These are phyloP conservation scores for Microcebus lehilahytsara DNA, from an alignment of 2,113 vertebrate species.

Conservation along the genomic window DNA sequence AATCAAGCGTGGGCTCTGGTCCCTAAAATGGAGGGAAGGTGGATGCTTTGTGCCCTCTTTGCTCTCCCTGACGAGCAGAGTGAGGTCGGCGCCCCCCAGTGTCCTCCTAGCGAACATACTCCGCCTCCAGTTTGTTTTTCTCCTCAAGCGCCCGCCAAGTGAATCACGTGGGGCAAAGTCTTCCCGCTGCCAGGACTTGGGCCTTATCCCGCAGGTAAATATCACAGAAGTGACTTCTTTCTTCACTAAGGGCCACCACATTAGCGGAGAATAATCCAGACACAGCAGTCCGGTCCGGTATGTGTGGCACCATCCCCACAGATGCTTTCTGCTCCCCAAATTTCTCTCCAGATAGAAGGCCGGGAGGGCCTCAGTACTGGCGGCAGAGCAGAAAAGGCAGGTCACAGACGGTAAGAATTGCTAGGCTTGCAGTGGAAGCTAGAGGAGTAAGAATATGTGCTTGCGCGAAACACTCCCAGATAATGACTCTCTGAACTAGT, in stretches of 20 bases:
- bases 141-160: background rate
- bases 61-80: background rate
- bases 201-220: background rate
- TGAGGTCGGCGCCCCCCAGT: background rate
- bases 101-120: background rate
- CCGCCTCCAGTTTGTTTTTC: background rate
- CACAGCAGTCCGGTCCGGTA: too few species aligned
- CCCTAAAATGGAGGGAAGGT: background rate
- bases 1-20: rapidly evolving
- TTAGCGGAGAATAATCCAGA: background rate
- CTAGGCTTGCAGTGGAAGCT: background rate
- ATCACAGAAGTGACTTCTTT: background rate
- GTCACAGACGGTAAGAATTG: background rate
- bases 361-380: background rate
- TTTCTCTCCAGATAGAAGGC: background rate
- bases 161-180: background rate
- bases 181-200: background rate
- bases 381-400: background rate
- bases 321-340: background rate
- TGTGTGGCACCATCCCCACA: rapidly evolving
- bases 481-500: background rate
- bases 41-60: background rate
- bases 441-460: background rate
- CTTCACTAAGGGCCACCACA: background rate
- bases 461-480: background rate